Percentiles rank a stretch among this genome's conserved stretches.
Evolutionary conservation across 2,797 vertebrate genomes (phyloP).

Genomic region (Rhinogobio ventralis): DNA sequence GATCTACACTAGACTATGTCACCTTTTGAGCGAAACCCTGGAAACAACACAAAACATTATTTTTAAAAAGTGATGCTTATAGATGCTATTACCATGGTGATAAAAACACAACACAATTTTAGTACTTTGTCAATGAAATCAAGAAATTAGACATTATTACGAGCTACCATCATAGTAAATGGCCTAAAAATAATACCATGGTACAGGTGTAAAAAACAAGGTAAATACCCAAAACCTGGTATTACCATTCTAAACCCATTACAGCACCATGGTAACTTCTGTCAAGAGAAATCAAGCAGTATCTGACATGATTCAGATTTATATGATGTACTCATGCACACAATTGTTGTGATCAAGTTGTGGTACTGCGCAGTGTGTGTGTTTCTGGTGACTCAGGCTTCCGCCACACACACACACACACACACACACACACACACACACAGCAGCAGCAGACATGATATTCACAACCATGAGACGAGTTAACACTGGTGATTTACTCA

Average conservation of each 20-base stretch:
- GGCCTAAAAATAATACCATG: not conserved
- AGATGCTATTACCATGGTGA: not conserved
- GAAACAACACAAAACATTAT: not conserved
- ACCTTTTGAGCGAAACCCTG: not conserved
- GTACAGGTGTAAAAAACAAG: not conserved
- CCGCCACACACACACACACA: constrained; percentile 29
- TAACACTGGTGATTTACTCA: constrained; percentile 8
- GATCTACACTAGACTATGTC: not conserved
- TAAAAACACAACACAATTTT: too few relatives aligned
- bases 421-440: not conserved
- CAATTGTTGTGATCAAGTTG: constrained; percentile 23
- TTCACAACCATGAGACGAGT: not conserved
- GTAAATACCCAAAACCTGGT: not conserved
- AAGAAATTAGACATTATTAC: not conserved
- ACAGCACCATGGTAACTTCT: not conserved
- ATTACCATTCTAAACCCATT: not conserved
- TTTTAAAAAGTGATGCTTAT: not conserved
- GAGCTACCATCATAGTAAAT: not conserved
- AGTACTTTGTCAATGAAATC: not conserved
- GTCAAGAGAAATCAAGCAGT: not conserved
- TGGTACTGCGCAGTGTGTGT: constrained; percentile 15
- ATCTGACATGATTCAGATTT: not conserved
- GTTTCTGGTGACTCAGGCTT: constrained; percentile 35
- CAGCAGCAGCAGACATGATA: constrained; percentile 1
- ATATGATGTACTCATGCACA: not conserved